Conservation (phyloP, 2,888 invertebrate species). For the Diachrysia chrysitis region DNA sequence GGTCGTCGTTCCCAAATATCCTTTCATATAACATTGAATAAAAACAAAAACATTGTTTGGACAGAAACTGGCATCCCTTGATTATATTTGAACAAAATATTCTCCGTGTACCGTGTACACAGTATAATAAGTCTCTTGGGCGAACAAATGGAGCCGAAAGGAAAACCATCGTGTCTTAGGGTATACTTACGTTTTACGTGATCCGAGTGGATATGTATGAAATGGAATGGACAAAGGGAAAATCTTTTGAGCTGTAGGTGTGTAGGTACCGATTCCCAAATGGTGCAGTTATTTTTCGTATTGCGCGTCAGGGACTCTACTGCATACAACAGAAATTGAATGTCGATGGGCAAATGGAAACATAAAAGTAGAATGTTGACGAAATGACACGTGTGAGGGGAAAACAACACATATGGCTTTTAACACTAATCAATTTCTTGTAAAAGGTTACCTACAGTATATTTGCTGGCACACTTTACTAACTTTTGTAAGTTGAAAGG, state of each 20-base stretch:
- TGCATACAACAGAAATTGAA: constrained; percentile 79
- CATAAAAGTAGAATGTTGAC: constrained; percentile 71
- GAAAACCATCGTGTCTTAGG: constrained; percentile 81
- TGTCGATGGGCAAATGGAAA: constrained; percentile 71
- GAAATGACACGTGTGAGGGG: constrained; percentile 60
- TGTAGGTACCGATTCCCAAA: constrained; percentile 81
- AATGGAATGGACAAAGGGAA: constrained; percentile 81
- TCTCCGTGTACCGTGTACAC: constrained; percentile 83
- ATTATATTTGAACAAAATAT: constrained; percentile 89
- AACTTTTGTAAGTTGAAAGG: neutral
- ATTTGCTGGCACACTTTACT: neutral
- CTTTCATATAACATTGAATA: constrained; percentile 79
- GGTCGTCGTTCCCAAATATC: constrained; percentile 67
- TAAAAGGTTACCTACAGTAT: constrained; percentile 17
- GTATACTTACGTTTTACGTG: constrained; percentile 81
- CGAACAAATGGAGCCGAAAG: constrained; percentile 85
- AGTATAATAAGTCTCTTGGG: constrained; percentile 88
- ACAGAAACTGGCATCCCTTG: constrained; percentile 78
- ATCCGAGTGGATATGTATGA: constrained; percentile 77
- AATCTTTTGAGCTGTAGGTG: constrained; percentile 86
- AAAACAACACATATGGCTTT: constrained; percentile 38
- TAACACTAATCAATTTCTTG: constrained; percentile 48
- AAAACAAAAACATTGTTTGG: constrained; percentile 86
- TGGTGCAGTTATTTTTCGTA: constrained; percentile 81
- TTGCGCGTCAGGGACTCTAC: constrained; percentile 70